Conservation (phyloP, 2,888 invertebrate genomes). For the Oscheius sp. region DNA sequence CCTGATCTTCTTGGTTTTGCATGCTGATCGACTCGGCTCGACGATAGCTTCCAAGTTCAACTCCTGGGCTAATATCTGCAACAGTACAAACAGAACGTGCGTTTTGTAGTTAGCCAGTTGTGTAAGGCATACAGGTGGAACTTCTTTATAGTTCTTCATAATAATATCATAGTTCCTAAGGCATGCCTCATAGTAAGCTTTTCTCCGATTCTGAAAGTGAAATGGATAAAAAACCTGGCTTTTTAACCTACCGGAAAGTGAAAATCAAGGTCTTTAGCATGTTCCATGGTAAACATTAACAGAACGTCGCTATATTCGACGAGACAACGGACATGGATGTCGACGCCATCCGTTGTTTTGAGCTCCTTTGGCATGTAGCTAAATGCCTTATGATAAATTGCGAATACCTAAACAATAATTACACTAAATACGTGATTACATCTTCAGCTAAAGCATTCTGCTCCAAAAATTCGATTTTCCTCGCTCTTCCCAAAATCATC, state of each 20-base stretch:
- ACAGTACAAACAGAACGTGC: background rate
- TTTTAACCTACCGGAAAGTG: constrained; percentile 5
- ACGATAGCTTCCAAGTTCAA: background rate
- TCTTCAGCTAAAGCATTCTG: constrained; percentile 5
- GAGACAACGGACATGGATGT: constrained; percentile 12
- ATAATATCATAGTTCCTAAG: constrained; percentile 1
- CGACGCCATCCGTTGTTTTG: constrained; percentile 1
- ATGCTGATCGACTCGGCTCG: background rate
- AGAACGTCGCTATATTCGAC: constrained; percentile 7
- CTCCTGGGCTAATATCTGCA: background rate
- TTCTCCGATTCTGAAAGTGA: background rate
- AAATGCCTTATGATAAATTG: constrained; percentile 1
- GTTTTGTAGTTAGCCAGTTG: background rate
- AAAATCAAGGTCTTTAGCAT: background rate
- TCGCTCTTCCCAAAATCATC: background rate
- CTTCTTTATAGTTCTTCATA: background rate
- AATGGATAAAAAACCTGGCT: background rate
- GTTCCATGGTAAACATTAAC: background rate
- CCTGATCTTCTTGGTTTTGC: background rate
- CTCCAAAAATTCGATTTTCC: constrained; percentile 1
- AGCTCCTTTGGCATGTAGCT: constrained; percentile 13
- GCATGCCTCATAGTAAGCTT: constrained; percentile 1
- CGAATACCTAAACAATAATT: constrained; percentile 5
- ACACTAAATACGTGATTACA: too few relatives aligned
- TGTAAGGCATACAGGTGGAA: background rate